Evolutionary conservation across 2,113 vertebrate species (phyloP), one percentile per base, ranked within the genome.

Genomic region (Parus major): DNA sequence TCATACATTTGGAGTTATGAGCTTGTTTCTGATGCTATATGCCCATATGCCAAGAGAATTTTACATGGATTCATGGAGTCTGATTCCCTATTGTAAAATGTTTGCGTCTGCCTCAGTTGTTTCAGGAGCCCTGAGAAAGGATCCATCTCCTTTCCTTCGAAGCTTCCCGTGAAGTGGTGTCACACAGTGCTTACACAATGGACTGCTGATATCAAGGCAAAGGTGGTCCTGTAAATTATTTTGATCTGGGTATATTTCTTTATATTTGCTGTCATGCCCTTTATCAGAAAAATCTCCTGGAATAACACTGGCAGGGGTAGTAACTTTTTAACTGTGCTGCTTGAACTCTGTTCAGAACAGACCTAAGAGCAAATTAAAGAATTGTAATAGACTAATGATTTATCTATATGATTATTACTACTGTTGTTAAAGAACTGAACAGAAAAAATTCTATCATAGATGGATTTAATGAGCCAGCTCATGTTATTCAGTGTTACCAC

Each of bases 401-500:
- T 90, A 39, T 19, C 50, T 71, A 9, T 60, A 36, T 68, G 19
- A 56, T 88, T 77, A 83, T 86, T 92, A 50, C 21, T 80, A 47
- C n/a, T 80, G n/a, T 39, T 81, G 56, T 47, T 41, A 93, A 83
- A 88, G 55, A 65, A 83, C 2, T 82, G 46, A 50, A 81, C 33
- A 71, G 8, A 50, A 88, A 90, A 63, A 33, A 44, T 11, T 86
- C 64, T 63, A 56, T 81, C 29, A 23, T 28, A 59, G 80, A 29
- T 60, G 29, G 23, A 79, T 84, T 92, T 93, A 92, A 93, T 79
- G 70, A 95, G 53, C 49, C 53, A 52, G 60, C 10, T 75, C 76
- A 87, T 56, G 49, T 82, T 91, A 93, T 72, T 82, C 91, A 80
- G 53, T 73, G 63, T 82, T 91, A 87, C 72, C 64, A 88, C 83